Evolutionary conservation across 2,888 invertebrate genomes (phyloP).

Genomic region (Poecilus cupreus): DNA sequence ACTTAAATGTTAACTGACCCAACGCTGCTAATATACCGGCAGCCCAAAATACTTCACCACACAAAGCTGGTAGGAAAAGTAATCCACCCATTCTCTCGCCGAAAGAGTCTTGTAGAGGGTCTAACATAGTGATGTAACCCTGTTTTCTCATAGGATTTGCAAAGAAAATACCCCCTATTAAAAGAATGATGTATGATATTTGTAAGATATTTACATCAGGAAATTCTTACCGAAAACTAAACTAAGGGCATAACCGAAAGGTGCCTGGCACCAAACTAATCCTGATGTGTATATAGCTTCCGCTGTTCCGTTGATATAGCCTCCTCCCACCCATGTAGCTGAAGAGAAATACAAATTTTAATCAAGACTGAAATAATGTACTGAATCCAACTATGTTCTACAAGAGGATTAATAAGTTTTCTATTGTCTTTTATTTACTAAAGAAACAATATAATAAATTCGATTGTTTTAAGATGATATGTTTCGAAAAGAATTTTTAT

Average conservation of each 20-base stretch:
- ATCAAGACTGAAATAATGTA: neutral
- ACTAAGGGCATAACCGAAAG: constrained; percentile 98
- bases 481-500: too few relatives aligned
- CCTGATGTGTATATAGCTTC: constrained; percentile 96
- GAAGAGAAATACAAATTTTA: constrained; percentile 65
- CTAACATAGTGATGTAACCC: constrained; percentile 99
- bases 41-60: constrained; percentile 99
- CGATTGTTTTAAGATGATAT: too few relatives aligned
- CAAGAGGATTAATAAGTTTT: neutral
- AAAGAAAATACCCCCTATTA: constrained; percentile 94
- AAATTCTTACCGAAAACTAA: constrained; percentile 87
- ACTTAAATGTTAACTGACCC: constrained; percentile 74
- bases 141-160: constrained; percentile 98
- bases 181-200: neutral
- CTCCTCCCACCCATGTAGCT: constrained; percentile 99
- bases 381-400: neutral
- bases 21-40: constrained; percentile 97
- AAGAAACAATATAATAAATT: too few relatives aligned
- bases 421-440: too few relatives aligned
- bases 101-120: constrained; percentile 97
- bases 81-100: constrained; percentile 98
- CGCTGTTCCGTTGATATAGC: constrained; percentile 99
- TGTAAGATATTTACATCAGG: neutral
- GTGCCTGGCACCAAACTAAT: constrained; percentile 98
- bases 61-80: constrained; percentile 95